These are phyloP conservation scores for Notamacropus eugenii DNA, from an alignment of 2,797 vertebrate genomes.

Conservation along the genomic window DNA sequence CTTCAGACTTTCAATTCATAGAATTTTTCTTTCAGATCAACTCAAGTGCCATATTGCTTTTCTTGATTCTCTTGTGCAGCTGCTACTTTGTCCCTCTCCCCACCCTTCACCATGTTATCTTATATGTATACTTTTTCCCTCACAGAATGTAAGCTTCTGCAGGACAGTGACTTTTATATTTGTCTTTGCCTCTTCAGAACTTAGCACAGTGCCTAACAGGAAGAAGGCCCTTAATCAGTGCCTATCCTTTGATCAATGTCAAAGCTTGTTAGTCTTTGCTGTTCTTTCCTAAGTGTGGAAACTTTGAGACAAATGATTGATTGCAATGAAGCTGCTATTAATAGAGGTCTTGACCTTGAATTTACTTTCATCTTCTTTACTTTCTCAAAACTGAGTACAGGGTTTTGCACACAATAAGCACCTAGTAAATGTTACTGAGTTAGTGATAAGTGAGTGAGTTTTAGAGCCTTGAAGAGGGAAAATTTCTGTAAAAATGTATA, in stretches of 20 bases:
- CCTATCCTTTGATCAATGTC: not conserved
- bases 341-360: not conserved
- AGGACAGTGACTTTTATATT: not conserved
- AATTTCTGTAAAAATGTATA: not conserved
- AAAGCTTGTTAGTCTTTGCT: not conserved
- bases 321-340: not conserved
- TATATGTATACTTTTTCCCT: not conserved
- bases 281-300: not conserved
- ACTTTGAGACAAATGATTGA: not conserved
- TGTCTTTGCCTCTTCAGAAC: not conserved
- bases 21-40: not conserved
- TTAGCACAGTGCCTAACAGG: not conserved
- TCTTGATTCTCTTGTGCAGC: not conserved
- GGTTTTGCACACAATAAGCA: not conserved
- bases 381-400: not conserved
- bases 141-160: not conserved
- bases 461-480: not conserved
- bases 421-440: not conserved
- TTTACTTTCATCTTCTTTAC: not conserved
- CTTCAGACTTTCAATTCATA: not conserved
- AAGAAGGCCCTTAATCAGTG: not conserved
- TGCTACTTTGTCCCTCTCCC: not conserved
- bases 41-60: not conserved
- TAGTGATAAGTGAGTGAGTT: not conserved
- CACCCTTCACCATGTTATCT: not conserved